Conservation (phyloP, 2,888 invertebrate species). For the Noctua fimbriata region DNA sequence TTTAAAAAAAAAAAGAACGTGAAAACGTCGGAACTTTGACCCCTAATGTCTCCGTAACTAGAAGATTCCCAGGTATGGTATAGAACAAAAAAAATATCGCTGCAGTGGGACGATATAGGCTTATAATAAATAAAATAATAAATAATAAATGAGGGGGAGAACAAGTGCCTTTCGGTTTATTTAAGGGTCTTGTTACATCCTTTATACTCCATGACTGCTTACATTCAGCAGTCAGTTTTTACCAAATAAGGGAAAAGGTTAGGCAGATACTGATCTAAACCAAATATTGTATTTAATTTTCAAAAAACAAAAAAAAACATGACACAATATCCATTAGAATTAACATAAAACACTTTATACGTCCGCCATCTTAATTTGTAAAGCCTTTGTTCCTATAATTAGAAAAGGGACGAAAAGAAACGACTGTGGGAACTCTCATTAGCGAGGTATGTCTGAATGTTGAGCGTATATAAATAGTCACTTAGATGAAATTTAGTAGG, state of each 20-base stretch:
- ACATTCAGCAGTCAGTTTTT: not conserved
- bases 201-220: not conserved
- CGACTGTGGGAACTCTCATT: slow-evolving; percentile 47
- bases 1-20: no score
- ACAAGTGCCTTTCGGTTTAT: no score
- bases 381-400: slow-evolving; percentile 49
- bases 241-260: not conserved
- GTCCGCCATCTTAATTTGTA: slow-evolving; percentile 39
- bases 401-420: slow-evolving; percentile 48
- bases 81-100: no score
- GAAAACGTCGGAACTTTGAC: no score
- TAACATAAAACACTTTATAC: slow-evolving; percentile 11
- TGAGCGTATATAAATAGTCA: slow-evolving; percentile 34
- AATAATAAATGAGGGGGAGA: no score
- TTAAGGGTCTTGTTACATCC: no score
- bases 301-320: not conserved
- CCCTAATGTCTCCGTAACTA: no score
- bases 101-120: no score
- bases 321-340: slow-evolving; percentile 13
- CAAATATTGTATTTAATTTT: no score
- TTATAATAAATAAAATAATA: no score
- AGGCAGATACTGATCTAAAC: no score
- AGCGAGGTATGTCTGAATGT: slow-evolving; percentile 38
- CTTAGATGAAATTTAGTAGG: slow-evolving; percentile 39
- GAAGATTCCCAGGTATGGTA: no score